Conservation (phyloP, 1,140 invertebrate species). For the Zophobas atratus region DNA sequence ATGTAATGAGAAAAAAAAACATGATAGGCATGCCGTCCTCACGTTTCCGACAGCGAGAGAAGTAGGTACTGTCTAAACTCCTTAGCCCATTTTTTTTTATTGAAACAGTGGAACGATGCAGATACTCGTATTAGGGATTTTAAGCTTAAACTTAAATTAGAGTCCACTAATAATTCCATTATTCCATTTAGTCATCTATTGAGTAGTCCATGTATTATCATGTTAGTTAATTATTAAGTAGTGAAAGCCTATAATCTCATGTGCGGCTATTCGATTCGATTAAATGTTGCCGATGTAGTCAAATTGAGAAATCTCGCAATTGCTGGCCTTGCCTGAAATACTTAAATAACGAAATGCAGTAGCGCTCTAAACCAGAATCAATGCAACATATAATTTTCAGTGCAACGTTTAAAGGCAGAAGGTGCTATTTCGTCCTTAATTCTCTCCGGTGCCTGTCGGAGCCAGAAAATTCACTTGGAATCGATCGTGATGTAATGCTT, state of each 20-base stretch:
- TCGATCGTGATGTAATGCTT: constrained; percentile 54
- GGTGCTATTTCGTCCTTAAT: constrained; percentile 20
- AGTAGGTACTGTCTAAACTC: too few relatives aligned
- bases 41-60: too few relatives aligned
- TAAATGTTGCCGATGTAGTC: constrained; percentile 24
- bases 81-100: too few relatives aligned
- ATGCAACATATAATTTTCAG: constrained; percentile 14
- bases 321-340: neutral
- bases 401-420: constrained; percentile 1
- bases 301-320: neutral
- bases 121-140: too few relatives aligned
- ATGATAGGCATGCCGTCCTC: too few relatives aligned
- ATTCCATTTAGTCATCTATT: constrained; percentile 1
- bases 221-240: constrained; percentile 19
- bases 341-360: too few relatives aligned
- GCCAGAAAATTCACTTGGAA: constrained; percentile 44
- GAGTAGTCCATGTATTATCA: constrained; percentile 15
- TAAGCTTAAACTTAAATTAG: too few relatives aligned
- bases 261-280: neutral
- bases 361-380: too few relatives aligned
- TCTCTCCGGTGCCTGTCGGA: constrained; percentile 50
- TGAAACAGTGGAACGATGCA: too few relatives aligned
- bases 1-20: too few relatives aligned
- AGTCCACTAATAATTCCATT: neutral
- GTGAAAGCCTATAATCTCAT: constrained; percentile 5